Evolutionary conservation across 2,113 vertebrate species (phyloP).

Genomic region (Panthera uncia): DNA sequence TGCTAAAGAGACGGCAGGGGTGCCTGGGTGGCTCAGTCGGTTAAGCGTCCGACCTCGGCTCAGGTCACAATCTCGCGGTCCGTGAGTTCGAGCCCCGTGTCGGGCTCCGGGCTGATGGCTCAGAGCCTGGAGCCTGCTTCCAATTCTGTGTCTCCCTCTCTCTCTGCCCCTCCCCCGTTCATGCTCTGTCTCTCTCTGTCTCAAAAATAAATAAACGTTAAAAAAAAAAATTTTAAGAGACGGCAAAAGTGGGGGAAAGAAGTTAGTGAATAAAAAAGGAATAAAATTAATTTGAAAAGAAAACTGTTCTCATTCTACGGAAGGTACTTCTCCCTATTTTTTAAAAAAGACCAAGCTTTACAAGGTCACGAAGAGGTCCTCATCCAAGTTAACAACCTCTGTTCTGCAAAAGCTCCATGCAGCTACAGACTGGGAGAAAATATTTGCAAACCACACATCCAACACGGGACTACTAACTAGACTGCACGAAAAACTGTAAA

Average conservation of each 20-base stretch:
- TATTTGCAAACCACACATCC: not conserved
- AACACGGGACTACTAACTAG: not conserved
- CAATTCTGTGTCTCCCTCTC: too few relatives aligned
- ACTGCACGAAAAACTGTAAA: not conserved
- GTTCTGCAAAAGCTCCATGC: not conserved
- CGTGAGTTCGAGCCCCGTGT: too few relatives aligned
- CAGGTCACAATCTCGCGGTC: too few relatives aligned
- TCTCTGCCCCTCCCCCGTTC: too few relatives aligned
- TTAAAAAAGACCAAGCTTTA: slow-evolving; percentile 21
- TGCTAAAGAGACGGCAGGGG: not conserved
- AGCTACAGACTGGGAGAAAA: not conserved
- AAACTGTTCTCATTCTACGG: not conserved
- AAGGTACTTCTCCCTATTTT: slow-evolving; percentile 13
- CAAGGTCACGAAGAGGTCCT: not conserved
- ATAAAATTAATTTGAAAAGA: not conserved
- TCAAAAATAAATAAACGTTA: too few relatives aligned
- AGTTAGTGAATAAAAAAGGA: not conserved
- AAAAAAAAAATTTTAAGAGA: not conserved
- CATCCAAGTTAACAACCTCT: not conserved
- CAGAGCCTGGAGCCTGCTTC: too few relatives aligned
- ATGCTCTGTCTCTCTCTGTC: too few relatives aligned
- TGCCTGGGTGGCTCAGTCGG: too few relatives aligned
- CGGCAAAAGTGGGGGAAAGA: not conserved
- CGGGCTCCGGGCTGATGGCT: too few relatives aligned
- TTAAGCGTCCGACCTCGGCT: too few relatives aligned